These are phyloP conservation scores for Callimorpha dominula DNA, from an alignment of 2,888 invertebrate species.

Conservation along the genomic window DNA sequence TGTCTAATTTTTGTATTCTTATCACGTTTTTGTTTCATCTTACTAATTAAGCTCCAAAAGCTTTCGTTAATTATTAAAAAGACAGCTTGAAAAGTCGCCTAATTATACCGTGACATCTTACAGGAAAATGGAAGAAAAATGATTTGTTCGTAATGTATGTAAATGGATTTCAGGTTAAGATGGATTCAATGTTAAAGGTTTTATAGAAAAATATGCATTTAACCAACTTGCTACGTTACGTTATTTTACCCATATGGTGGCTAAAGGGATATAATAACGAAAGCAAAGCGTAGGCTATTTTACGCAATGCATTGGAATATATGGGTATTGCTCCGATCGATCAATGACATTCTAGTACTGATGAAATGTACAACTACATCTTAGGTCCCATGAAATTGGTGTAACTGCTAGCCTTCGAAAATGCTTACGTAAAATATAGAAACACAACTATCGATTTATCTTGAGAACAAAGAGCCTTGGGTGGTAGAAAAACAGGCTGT, in stretches of 20 bases:
- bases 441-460: neutral
- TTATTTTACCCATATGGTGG: too few species aligned
- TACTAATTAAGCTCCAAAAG: constrained; percentile 56
- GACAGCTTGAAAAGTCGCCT: constrained; percentile 43
- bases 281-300: too few species aligned
- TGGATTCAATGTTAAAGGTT: neutral
- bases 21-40: constrained; percentile 44
- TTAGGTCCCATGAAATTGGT: too few species aligned
- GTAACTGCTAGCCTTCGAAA: too few species aligned
- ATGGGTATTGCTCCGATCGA: too few species aligned
- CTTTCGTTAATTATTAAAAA: constrained; percentile 58
- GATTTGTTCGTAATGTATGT: constrained; percentile 26
- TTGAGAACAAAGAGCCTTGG: neutral
- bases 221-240: too few species aligned
- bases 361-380: too few species aligned
- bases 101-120: constrained; percentile 45
- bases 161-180: neutral
- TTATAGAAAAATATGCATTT: neutral
- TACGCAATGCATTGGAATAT: too few species aligned
- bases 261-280: too few species aligned
- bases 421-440: too few species aligned
- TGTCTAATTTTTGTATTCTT: constrained; percentile 49
- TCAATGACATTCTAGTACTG: too few species aligned
- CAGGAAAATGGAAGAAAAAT: constrained; percentile 38
- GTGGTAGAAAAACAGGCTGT: neutral